A percentile compares a stretch with the other conserved stretches of the same genome.
Evolutionary conservation across 1,140 invertebrate genomes (phyloP).

Genomic region (Harlomillsia oculata): DNA sequence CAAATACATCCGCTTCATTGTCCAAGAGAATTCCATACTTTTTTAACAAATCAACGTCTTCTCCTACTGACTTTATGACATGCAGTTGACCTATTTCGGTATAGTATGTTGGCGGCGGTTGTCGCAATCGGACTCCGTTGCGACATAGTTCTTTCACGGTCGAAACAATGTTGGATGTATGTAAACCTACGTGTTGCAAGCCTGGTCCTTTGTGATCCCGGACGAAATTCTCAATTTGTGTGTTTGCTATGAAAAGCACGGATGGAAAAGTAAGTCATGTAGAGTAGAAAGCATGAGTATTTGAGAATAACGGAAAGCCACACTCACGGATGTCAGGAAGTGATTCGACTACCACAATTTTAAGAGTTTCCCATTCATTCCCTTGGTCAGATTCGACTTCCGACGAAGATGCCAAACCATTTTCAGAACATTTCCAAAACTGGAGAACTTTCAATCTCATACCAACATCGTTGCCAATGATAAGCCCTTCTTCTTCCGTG

Average conservation of each 20-base stretch:
- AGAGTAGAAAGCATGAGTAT: background rate
- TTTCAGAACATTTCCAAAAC: constrained; percentile 48
- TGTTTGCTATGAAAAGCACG: constrained; percentile 37
- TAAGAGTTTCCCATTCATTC: constrained; percentile 38
- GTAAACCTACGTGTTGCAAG: constrained; percentile 47
- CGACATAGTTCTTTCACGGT: constrained; percentile 38
- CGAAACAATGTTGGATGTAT: constrained; percentile 40
- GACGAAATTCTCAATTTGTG: constrained; percentile 45
- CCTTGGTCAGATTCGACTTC: constrained; percentile 5
- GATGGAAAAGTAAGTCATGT: background rate
- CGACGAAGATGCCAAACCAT: constrained; percentile 36
- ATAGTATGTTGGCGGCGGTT: constrained; percentile 46
- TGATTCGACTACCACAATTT: constrained; percentile 46
- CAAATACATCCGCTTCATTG: constrained; percentile 34
- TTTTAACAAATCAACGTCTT: constrained; percentile 37
- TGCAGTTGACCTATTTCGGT: constrained; percentile 38
- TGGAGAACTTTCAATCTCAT: constrained; percentile 45
- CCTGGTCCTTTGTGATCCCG: constrained; percentile 44
- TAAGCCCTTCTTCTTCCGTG: constrained; percentile 40
- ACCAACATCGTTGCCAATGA: constrained; percentile 40
- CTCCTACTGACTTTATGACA: constrained; percentile 39
- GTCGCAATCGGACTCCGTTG: constrained; percentile 41
- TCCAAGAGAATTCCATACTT: constrained; percentile 37
- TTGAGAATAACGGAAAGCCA: no score
- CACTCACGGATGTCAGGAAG: constrained; percentile 41